Percentiles rank a stretch among this genome's conserved stretches.
Conservation (phyloP, 2,113 vertebrate species). For the Podocnemis expansa region DNA sequence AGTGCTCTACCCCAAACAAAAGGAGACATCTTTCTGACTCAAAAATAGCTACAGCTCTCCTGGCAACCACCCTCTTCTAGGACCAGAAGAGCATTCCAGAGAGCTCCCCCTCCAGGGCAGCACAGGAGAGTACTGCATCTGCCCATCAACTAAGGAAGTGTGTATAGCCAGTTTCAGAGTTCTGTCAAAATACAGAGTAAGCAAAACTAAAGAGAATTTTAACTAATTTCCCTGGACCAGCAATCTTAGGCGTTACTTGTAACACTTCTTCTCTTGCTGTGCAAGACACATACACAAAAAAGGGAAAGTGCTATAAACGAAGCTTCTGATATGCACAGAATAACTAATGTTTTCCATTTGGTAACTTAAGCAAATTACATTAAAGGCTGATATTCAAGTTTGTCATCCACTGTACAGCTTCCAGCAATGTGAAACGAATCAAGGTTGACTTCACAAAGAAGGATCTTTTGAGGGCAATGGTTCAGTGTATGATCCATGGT, state of each 20-base stretch:
- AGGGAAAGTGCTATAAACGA: background rate
- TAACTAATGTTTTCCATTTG: background rate
- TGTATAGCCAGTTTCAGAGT: rapidly evolving
- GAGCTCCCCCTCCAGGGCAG: background rate
- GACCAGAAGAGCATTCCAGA: background rate
- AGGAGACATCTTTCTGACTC: background rate
- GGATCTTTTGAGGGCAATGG: background rate
- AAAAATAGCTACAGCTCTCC: background rate
- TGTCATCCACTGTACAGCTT: background rate
- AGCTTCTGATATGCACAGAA: background rate
- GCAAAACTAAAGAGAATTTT: background rate
- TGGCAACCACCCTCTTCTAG: background rate
- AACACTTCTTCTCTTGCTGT: background rate
- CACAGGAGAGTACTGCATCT: background rate
- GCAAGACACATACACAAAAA: background rate
- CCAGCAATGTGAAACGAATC: background rate
- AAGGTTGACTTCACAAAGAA: background rate
- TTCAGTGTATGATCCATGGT: background rate
- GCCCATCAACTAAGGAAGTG: background rate
- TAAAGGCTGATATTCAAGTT: background rate
- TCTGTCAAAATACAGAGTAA: background rate
- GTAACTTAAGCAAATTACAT: background rate
- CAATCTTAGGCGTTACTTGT: background rate
- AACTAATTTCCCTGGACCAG: background rate
- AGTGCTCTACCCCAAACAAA: background rate